Percentiles rank a stretch among this genome's conserved stretches.
Conservation (phyloP, 1,140 invertebrate species). For the Luehdorfia chinensis region DNA sequence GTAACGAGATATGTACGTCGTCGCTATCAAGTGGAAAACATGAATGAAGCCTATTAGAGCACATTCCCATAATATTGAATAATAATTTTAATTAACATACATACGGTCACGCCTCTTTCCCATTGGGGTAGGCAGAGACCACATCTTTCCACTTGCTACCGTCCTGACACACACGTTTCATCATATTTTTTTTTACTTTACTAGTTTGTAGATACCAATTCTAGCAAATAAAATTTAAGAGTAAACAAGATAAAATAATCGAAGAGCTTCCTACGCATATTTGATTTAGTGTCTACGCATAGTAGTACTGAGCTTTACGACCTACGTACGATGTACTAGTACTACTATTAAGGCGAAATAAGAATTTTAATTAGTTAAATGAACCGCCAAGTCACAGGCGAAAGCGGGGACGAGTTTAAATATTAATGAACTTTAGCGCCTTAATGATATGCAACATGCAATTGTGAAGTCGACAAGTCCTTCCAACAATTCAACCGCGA, state of each 20-base stretch:
- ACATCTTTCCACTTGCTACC: too few species aligned
- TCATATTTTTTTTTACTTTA: too few species aligned
- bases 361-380: slow-evolving; percentile 43
- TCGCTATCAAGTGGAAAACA: too few species aligned
- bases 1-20: too few species aligned
- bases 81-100: too few species aligned
- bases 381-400: slow-evolving; percentile 27
- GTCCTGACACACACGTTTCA: too few species aligned
- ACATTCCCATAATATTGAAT: too few species aligned
- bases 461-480: background rate
- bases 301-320: slow-evolving; percentile 16
- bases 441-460: slow-evolving; percentile 5
- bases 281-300: slow-evolving; percentile 8
- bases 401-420: slow-evolving; percentile 19
- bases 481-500: slow-evolving; percentile 1
- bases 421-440: slow-evolving; percentile 3
- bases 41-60: too few species aligned
- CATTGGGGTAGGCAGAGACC: too few species aligned
- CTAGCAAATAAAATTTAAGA: too few species aligned
- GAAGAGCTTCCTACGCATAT: slow-evolving; percentile 7
- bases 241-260: background rate
- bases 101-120: too few species aligned
- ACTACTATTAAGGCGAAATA: slow-evolving; percentile 39
- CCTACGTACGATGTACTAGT: slow-evolving; percentile 26
- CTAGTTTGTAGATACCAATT: too few species aligned